A percentile compares a stretch with the other conserved stretches of the same genome.
Conservation (phyloP, 2,113 vertebrate genomes). For the Actenoides hombroni region DNA sequence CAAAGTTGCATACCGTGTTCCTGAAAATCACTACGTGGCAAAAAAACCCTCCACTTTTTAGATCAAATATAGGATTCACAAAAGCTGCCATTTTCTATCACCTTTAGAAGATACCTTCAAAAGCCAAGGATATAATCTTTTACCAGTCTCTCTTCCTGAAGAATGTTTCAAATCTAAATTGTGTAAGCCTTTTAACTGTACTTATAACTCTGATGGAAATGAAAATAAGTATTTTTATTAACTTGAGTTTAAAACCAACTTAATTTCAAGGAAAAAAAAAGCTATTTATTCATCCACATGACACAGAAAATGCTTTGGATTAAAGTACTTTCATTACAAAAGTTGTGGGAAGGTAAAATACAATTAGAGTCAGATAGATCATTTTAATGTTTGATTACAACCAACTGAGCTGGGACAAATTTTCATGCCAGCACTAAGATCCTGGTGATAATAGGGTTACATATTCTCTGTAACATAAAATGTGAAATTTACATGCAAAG, state of each 20-base stretch:
- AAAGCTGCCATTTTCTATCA: not conserved
- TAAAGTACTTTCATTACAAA: constrained; percentile 56
- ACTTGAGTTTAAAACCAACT: constrained; percentile 34
- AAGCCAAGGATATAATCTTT: not conserved
- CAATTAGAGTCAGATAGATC: constrained; percentile 35
- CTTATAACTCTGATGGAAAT: not conserved
- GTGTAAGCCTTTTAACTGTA: not conserved
- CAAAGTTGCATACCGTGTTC: not conserved
- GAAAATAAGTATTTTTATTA: constrained; percentile 26
- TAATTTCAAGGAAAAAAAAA: not conserved
- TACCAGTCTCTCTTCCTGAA: not conserved
- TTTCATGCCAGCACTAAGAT: not conserved
- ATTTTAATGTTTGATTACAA: constrained; percentile 60
- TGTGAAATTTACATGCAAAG: constrained; percentile 60
- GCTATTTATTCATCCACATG: constrained; percentile 49
- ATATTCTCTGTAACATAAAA: constrained; percentile 43
- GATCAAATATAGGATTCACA: not conserved
- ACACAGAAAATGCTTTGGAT: constrained; percentile 41
- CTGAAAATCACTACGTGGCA: not conserved
- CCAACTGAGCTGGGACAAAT: not conserved
- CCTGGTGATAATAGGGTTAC: constrained; percentile 16
- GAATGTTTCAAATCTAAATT: not conserved
- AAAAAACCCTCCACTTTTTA: not conserved
- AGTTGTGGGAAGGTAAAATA: constrained; percentile 41
- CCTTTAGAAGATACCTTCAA: constrained; percentile 7